Evolutionary conservation across 2,888 invertebrate genomes (phyloP).

Genomic region (Philereme vetulata): DNA sequence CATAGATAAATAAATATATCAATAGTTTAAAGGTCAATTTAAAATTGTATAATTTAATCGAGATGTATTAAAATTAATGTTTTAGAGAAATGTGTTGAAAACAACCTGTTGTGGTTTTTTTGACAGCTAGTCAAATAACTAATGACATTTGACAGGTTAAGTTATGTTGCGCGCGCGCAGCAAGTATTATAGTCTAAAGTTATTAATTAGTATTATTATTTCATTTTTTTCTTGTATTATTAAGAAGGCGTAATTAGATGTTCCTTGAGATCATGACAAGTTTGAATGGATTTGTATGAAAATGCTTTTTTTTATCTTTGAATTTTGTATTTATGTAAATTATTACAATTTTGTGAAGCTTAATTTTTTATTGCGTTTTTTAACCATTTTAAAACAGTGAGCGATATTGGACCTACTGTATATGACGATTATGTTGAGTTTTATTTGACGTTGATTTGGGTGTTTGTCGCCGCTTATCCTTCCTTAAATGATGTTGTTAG

Average conservation of each 20-base stretch:
- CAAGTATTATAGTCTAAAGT: conserved; percentile 70
- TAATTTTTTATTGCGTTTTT: conserved; percentile 58
- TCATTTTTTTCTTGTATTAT: conserved; percentile 60
- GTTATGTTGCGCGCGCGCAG: conserved; percentile 44
- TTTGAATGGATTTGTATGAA: conserved; percentile 63
- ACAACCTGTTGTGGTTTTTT: conserved; percentile 50
- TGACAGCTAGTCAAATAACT: conserved; percentile 78
- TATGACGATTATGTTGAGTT: conserved; percentile 48
- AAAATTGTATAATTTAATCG: conserved; percentile 32
- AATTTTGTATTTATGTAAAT: conserved; percentile 65
- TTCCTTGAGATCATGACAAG: conserved; percentile 80
- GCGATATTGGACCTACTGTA: conserved; percentile 22
- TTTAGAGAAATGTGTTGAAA: conserved; percentile 38
- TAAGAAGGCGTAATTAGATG: conserved; percentile 82
- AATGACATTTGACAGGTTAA: conserved; percentile 62
- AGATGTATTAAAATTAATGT: conserved; percentile 32
- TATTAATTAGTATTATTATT: conserved; percentile 64
- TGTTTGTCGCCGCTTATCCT: conserved; percentile 59
- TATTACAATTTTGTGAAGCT: conserved; percentile 64
- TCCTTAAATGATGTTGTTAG: conserved; percentile 48
- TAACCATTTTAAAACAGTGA: conserved; percentile 42
- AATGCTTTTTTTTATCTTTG: conserved; percentile 61
- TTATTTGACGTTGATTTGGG: conserved; percentile 59
- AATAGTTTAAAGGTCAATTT: conserved; percentile 27
- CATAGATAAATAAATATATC: conserved; percentile 13